Percentiles rank a stretch among this genome's conserved stretches.
Evolutionary conservation across 1,140 invertebrate species (phyloP).

Genomic region (Pemphigus obesinymphae): DNA sequence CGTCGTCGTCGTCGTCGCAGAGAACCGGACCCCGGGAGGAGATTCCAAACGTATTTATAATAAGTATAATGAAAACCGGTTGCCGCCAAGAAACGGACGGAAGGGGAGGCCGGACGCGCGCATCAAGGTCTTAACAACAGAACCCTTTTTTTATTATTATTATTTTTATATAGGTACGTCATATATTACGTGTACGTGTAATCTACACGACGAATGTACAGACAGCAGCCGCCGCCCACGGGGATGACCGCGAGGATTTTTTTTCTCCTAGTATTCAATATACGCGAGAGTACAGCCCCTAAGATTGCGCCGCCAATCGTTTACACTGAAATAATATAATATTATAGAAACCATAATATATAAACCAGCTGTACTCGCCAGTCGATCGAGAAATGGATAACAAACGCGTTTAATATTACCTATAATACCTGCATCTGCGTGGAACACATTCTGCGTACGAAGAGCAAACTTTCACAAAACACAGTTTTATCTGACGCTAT

Average conservation of each 20-base stretch:
- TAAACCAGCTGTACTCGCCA: neutral
- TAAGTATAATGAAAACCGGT: constrained; percentile 12
- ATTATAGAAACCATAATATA: constrained; percentile 13
- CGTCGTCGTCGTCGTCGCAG: no score
- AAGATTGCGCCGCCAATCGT: neutral
- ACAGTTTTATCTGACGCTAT: neutral
- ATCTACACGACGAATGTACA: neutral
- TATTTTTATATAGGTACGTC: no score
- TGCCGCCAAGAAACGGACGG: neutral
- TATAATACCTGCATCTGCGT: no score
- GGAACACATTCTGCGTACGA: neutral
- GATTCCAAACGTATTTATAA: constrained; percentile 27
- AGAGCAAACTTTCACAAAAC: constrained; percentile 16
- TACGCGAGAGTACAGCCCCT: neutral
- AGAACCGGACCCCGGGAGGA: neutral
- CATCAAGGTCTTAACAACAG: constrained; percentile 16
- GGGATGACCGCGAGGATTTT: neutral
- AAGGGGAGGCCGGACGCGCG: neutral
- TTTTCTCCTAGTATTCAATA: neutral
- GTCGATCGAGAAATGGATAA: constrained; percentile 14
- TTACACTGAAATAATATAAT: no score
- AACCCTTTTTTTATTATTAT: neutral
- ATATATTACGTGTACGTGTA: neutral
- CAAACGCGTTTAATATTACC: neutral
- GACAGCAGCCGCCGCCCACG: no score